Evolutionary conservation across 2,113 vertebrate genomes (phyloP).

Genomic region (Cathartes aura): DNA sequence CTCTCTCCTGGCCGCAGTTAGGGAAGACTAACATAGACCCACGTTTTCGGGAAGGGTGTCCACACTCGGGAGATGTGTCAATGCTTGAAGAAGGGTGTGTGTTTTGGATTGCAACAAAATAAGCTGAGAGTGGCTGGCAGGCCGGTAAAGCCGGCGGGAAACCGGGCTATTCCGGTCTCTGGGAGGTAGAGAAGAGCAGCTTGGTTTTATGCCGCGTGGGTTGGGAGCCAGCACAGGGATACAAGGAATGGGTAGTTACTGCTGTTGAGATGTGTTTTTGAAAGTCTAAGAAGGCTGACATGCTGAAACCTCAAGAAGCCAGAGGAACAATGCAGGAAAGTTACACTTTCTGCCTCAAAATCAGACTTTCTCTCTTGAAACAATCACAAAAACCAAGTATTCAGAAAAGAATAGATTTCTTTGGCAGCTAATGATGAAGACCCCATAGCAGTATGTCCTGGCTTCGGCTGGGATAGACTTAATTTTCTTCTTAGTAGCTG

Average conservation of each 20-base stretch:
- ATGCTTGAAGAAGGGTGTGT: constrained; percentile 35
- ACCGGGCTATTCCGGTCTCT: constrained; percentile 22
- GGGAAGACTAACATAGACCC: not conserved
- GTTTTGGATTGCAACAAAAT: constrained; percentile 38
- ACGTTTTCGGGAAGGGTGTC: constrained; percentile 31
- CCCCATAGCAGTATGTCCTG: too few species aligned
- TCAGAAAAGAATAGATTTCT: not conserved
- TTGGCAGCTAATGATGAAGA: not conserved
- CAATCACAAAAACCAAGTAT: not conserved
- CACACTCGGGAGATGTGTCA: constrained; percentile 12
- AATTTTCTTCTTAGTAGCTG: too few species aligned
- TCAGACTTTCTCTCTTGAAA: not conserved
- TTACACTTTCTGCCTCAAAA: not conserved
- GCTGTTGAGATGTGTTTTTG: not conserved
- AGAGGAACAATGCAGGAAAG: not conserved
- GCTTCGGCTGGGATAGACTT: too few species aligned
- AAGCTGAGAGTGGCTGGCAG: constrained; percentile 34
- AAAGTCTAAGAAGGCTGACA: not conserved
- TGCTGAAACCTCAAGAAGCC: constrained; percentile 18
- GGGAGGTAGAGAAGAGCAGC: not conserved
- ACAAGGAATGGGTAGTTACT: not conserved
- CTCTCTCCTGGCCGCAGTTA: not conserved
- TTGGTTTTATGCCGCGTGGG: not conserved
- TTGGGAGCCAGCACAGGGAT: not conserved
- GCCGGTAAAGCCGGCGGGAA: not conserved